phyloP scores from a whole-genome alignment of 2,888 invertebrate species.

The Noctua fimbriata region DNA sequence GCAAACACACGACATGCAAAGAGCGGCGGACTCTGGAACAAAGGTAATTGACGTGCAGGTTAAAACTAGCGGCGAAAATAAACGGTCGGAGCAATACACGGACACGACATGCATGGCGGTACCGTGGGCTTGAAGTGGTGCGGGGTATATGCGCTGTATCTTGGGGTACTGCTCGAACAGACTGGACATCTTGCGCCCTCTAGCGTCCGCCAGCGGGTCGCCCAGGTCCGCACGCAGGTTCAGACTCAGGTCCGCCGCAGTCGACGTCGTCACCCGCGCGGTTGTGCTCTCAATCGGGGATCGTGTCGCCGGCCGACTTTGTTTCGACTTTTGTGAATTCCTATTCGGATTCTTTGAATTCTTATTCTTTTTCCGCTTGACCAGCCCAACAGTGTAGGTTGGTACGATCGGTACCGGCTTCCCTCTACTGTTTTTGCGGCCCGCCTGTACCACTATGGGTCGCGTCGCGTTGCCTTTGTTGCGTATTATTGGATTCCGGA shows the following conservation, averaged over 20 bases:
- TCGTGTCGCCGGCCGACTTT: constrained; percentile 89
- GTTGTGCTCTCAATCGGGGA: constrained; percentile 89
- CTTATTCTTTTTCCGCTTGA: constrained; percentile 90
- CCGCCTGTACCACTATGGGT: constrained; percentile 85
- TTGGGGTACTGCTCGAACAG: constrained; percentile 94
- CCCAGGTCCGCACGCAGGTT: constrained; percentile 84
- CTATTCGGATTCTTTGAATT: constrained; percentile 89
- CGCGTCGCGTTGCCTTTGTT: constrained; percentile 85
- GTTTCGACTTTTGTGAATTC: constrained; percentile 88
- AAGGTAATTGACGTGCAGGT: constrained; percentile 84
- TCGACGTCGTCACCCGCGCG: constrained; percentile 76
- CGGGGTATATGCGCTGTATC: constrained; percentile 94
- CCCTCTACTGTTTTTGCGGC: constrained; percentile 84
- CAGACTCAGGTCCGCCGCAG: constrained; percentile 83
- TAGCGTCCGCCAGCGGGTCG: constrained; percentile 84
- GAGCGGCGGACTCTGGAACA: constrained; percentile 78
- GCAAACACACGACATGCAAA: constrained; percentile 86
- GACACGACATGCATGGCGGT: constrained; percentile 83
- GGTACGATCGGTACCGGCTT: constrained; percentile 83
- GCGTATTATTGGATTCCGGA: constrained; percentile 85
- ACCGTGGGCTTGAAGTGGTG: constrained; percentile 89
- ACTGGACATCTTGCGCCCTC: constrained; percentile 92
- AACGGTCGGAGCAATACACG: constrained; percentile 77
- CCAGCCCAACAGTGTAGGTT: constrained; percentile 86
- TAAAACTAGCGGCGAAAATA: constrained; percentile 80